phyloP scores from a whole-genome alignment of 2,797 vertebrate genomes.

The Mormyrops boulengeri region DNA sequence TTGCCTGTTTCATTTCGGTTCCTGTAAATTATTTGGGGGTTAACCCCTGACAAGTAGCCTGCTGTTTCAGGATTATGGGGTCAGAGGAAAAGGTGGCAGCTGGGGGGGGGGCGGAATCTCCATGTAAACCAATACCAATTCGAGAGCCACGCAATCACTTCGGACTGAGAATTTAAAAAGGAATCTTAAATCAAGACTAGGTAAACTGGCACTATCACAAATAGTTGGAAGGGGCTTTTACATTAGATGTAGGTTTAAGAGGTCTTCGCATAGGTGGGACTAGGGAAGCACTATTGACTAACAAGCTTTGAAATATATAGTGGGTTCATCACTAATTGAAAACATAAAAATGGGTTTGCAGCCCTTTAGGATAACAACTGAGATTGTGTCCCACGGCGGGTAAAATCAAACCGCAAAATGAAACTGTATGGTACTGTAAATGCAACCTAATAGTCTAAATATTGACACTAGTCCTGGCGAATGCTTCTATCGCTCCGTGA shows the following conservation, averaged over 20 bases:
- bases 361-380: not conserved
- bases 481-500: not conserved
- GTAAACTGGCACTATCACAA: not conserved
- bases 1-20: constrained; percentile 65
- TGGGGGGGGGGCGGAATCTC: not conserved
- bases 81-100: not conserved
- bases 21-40: constrained; percentile 59
- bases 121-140: not conserved
- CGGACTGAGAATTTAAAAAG: not conserved
- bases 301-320: not conserved
- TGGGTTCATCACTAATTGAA: not conserved
- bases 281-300: not conserved
- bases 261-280: not conserved
- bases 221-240: not conserved
- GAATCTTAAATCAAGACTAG: not conserved
- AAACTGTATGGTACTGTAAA: constrained; percentile 25
- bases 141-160: not conserved
- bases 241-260: not conserved
- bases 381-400: not conserved
- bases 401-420: not conserved
- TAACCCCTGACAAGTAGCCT: constrained; percentile 44
- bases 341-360: not conserved
- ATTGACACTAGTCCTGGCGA: not conserved
- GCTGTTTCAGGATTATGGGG: constrained; percentile 20
- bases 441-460: not conserved